Conservation (phyloP, 2,113 vertebrate genomes). For the Vidua macroura region DNA sequence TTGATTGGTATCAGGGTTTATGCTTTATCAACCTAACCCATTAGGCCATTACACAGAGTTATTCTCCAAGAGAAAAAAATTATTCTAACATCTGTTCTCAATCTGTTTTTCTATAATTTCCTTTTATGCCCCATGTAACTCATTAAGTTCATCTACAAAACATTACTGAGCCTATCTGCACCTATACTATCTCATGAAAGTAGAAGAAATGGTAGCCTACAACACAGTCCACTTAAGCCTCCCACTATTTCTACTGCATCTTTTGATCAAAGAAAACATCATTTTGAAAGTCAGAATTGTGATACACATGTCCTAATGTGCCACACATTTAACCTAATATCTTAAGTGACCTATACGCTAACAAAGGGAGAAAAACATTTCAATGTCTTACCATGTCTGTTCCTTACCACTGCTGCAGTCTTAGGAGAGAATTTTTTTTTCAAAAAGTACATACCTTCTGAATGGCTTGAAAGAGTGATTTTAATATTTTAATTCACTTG, state of each 20-base stretch:
- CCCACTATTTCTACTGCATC: neutral
- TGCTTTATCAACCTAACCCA: conserved; percentile 1
- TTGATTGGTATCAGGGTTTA: neutral
- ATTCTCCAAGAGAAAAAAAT: neutral
- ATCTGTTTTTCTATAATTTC: neutral
- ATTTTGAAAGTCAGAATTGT: neutral
- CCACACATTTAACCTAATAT: neutral
- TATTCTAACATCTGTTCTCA: conserved; percentile 22
- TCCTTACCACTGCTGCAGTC: neutral
- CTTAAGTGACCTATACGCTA: neutral
- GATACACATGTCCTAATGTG: neutral
- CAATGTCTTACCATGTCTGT: neutral
- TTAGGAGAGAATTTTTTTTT: neutral
- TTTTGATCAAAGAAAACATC: neutral
- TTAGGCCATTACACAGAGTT: neutral
- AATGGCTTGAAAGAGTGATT: neutral
- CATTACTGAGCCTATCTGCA: neutral
- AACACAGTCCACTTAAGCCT: neutral
- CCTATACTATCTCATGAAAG: neutral
- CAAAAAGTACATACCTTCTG: neutral
- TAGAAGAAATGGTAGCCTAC: neutral
- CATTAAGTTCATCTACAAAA: conserved; percentile 21
- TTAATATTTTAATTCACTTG: neutral
- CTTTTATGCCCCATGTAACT: conserved; percentile 16
- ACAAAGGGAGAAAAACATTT: neutral